These are phyloP conservation scores for Myiotriccus ornatus DNA, from an alignment of 2,797 vertebrate genomes.

Conservation along the genomic window DNA sequence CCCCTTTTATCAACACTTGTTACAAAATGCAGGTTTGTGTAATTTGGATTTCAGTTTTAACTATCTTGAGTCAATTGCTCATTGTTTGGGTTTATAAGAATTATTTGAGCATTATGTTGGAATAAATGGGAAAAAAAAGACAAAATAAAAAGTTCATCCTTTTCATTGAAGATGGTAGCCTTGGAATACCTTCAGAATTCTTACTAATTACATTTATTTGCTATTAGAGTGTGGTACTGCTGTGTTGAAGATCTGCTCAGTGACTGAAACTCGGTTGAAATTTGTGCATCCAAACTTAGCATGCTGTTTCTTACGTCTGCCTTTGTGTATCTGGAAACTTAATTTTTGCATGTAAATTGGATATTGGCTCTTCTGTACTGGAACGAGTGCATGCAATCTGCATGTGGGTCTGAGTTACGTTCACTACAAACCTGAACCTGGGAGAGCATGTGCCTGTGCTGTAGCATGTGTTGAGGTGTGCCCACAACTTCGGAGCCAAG, in stretches of 20 bases:
- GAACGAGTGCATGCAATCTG: constrained; percentile 41
- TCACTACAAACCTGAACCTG: not conserved
- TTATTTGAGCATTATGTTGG: constrained; percentile 48
- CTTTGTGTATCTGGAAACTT: constrained; percentile 42
- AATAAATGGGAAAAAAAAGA: constrained; percentile 55
- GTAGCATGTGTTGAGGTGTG: constrained; percentile 35
- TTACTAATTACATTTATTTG: constrained; percentile 21
- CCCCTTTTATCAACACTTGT: constrained; percentile 31
- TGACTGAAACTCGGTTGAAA: constrained; percentile 42
- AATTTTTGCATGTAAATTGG: constrained; percentile 51
- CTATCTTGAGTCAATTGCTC: constrained; percentile 19
- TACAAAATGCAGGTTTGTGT: constrained; percentile 52
- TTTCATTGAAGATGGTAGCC: constrained; percentile 39
- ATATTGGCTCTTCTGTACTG: constrained; percentile 38
- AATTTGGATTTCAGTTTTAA: constrained; percentile 49
- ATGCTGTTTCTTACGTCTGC: constrained; percentile 47
- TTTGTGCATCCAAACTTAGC: constrained; percentile 39
- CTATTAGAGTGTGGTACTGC: constrained; percentile 21
- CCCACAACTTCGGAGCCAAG: not conserved
- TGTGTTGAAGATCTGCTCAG: constrained; percentile 22
- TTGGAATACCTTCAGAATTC: constrained; percentile 43
- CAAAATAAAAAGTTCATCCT: constrained; percentile 60
- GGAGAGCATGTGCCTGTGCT: constrained; percentile 46
- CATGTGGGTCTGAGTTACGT: constrained; percentile 16
- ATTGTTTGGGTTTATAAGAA: constrained; percentile 47